Conservation (phyloP, 2,888 invertebrate species). For the Horisme vitalbata region DNA sequence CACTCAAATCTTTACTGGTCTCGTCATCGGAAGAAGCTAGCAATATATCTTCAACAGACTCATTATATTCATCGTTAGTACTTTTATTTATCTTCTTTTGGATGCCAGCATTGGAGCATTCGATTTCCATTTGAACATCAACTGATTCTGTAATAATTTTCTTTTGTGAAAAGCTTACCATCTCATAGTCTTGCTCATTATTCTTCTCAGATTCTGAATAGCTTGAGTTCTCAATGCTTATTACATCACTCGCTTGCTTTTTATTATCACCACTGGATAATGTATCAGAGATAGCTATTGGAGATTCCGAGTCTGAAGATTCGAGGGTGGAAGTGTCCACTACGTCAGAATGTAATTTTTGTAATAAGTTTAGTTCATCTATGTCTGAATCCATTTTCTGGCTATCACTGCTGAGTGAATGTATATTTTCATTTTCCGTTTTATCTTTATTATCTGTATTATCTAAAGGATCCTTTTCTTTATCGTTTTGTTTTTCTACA, state of each 20-base stretch:
- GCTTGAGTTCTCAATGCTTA: conserved; percentile 75
- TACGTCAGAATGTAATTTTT: conserved; percentile 64
- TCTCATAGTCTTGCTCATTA: conserved; percentile 27
- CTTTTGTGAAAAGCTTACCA: conserved; percentile 6
- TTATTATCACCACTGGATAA: conserved; percentile 50
- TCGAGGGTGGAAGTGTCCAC: conserved; percentile 49
- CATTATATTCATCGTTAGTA: conserved; percentile 47
- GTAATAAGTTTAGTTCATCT: conserved; percentile 66
- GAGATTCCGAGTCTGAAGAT: conserved; percentile 59
- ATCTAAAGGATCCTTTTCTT: background rate
- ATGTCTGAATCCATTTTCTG: conserved; percentile 58
- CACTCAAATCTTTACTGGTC: background rate
- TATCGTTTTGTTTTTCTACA: conserved; percentile 14
- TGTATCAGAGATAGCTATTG: conserved; percentile 65
- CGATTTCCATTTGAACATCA: conserved; percentile 35
- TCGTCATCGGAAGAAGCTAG: conserved; percentile 59
- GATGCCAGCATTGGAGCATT: conserved; percentile 30
- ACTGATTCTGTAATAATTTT: conserved; percentile 14
- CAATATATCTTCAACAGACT: conserved; percentile 53
- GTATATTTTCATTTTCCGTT: conserved; percentile 35
- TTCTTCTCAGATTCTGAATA: conserved; percentile 63
- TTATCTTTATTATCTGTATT: conserved; percentile 2
- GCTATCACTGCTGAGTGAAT: conserved; percentile 50
- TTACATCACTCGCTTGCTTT: conserved; percentile 50
- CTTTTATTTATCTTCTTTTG: conserved; percentile 33